Evolutionary conservation across 37 sponge, comb jelly and placozoan species (phyloP), one percentile per base, ranked within the genome.

Genomic region (Dysidea cf. avara): DNA sequence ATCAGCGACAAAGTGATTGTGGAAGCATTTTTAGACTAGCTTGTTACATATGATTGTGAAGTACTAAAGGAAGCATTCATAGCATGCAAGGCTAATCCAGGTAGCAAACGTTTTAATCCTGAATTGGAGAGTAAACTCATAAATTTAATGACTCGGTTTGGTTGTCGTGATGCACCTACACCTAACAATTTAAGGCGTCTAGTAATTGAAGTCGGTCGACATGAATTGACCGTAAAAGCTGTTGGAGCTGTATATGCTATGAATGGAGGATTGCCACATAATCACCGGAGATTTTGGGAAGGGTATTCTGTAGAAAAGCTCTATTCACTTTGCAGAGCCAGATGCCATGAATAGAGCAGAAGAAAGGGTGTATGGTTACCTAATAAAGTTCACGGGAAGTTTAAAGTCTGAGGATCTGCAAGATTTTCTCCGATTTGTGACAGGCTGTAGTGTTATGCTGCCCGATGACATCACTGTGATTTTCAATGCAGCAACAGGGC

Each of bases 1-100:
- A 53, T 69, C 26, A 22, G 54, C 26, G 71, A 69, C 50, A 29
- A 26, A 20, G 50, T 69, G 2, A 26, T 69, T 2, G 3, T 69
- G 9, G 71, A 69, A 31, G 9, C 71, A 20, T 69, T 69, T 69
- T 12, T 69, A 11, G 55, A 69, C 50, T 69, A 52, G 11, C 54
- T 69, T 29, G 33, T 18, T 12, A 7, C 13, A 11, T 33, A 69
- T 30, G 71, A 72, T 39, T 24, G 73, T n/a, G 30, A 12, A 28
- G 52, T 69, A 13, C 56, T 69, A 30, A 52, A 43, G 46, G 46
- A 43, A 43, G 46, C 46, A 12, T 43, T 43, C 9, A 43, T 43
- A 12, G 46, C 46, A 12, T n/a, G n/a, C n/a, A n/a, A n/a, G n/a
- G n/a, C n/a, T n/a, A n/a, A n/a, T n/a, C n/a, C n/a, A n/a, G n/a